phyloP scores from a whole-genome alignment of 2,888 invertebrate species.

The Oithona nana region DNA sequence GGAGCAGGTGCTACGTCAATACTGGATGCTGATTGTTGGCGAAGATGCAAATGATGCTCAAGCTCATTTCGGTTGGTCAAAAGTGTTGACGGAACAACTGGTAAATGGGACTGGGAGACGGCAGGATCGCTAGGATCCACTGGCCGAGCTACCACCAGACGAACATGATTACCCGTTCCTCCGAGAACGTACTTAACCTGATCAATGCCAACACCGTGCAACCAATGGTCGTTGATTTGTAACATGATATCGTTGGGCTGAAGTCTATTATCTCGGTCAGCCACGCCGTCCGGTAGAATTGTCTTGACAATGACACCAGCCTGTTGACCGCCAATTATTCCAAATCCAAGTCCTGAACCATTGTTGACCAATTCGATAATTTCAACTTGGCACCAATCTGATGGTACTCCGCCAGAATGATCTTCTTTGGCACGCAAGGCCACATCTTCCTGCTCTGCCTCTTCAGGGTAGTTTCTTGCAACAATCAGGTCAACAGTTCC shows the following conservation, averaged over 20 bases:
- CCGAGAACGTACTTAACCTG: slow-evolving; percentile 74
- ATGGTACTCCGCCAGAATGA: slow-evolving; percentile 37
- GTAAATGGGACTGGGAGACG: slow-evolving; percentile 25
- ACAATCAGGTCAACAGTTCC: slow-evolving; percentile 46
- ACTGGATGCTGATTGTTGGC: slow-evolving; percentile 45
- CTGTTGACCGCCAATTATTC: slow-evolving; percentile 89
- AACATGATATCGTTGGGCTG: slow-evolving; percentile 95
- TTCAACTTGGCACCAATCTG: slow-evolving; percentile 99
- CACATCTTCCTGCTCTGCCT: not conserved
- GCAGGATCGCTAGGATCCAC: slow-evolving; percentile 47
- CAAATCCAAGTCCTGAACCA: slow-evolving; percentile 93
- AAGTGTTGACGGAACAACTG: slow-evolving; percentile 71
- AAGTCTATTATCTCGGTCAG: slow-evolving; percentile 72
- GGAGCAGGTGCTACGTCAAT: not conserved
- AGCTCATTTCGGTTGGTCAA: slow-evolving; percentile 69
- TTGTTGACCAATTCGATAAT: slow-evolving; percentile 93
- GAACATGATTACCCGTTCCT: slow-evolving; percentile 83
- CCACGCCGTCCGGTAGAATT: slow-evolving; percentile 88
- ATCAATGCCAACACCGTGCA: slow-evolving; percentile 90
- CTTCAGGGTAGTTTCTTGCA: slow-evolving; percentile 32
- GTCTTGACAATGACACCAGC: slow-evolving; percentile 99
- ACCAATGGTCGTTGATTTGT: slow-evolving; percentile 81
- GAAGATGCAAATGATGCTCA: slow-evolving; percentile 46
- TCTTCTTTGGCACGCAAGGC: not conserved
- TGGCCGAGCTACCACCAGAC: slow-evolving; percentile 79